These are phyloP conservation scores for Orchesellides sinensis DNA, from an alignment of 2,888 invertebrate genomes.

Conservation along the genomic window DNA sequence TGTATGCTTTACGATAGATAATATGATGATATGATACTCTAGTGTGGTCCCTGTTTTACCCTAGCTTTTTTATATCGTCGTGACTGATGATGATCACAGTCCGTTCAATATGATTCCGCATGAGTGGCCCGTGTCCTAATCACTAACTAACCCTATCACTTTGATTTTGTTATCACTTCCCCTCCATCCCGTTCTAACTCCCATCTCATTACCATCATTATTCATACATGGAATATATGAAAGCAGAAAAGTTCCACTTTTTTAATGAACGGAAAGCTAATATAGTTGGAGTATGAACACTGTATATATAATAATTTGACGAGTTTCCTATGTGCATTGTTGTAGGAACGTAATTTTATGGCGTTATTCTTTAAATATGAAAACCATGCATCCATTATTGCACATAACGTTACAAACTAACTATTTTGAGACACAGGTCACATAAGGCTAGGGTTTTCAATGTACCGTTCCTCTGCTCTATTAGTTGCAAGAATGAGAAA, in stretches of 20 bases:
- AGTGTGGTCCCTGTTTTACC: constrained; percentile 10
- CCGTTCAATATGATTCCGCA: constrained; percentile 20
- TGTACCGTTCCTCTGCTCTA: too few species aligned
- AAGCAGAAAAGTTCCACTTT: not conserved
- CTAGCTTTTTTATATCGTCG: not conserved
- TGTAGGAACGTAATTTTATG: too few species aligned
- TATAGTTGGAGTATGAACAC: not conserved
- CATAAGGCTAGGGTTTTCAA: not conserved
- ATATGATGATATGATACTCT: not conserved
- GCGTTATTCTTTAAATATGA: too few species aligned
- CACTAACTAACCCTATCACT: constrained; percentile 22
- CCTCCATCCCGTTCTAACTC: constrained; percentile 42
- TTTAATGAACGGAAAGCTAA: not conserved
- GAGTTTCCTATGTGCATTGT: too few species aligned
- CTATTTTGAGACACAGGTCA: not conserved
- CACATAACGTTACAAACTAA: not conserved
- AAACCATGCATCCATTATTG: not conserved
- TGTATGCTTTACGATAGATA: not conserved
- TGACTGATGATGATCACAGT: not conserved
- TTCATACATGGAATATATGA: too few species aligned
- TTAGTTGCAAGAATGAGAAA: too few species aligned
- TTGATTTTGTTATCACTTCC: constrained; percentile 35
- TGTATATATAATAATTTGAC: not conserved
- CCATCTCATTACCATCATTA: constrained; percentile 48
- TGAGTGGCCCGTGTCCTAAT: constrained; percentile 8